Evolutionary conservation across 92 coral and sea anemone species (phyloP).

Genomic region (Virgularia gustaviana): DNA sequence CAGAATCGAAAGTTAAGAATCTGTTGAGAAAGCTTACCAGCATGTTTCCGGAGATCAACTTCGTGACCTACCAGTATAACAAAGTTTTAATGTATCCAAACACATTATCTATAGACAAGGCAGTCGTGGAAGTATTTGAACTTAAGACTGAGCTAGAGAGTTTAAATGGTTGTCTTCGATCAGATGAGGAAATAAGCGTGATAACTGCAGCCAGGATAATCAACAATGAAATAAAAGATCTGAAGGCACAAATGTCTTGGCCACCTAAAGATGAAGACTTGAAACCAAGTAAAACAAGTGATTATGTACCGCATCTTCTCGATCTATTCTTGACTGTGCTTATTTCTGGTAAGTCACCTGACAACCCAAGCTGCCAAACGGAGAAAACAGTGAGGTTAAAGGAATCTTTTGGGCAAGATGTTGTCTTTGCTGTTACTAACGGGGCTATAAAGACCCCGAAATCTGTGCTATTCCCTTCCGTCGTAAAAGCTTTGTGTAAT

Average conservation of each 20-base stretch:
- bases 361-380: slow-evolving; percentile 42
- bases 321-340: slow-evolving; percentile 45
- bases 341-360: slow-evolving; percentile 50
- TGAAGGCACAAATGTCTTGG: slow-evolving; percentile 55
- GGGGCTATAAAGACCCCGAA: slow-evolving; percentile 58
- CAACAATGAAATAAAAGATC: slow-evolving; percentile 45
- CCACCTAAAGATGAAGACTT: slow-evolving; percentile 54
- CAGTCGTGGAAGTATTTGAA: slow-evolving; percentile 19
- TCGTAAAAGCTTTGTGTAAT: slow-evolving; percentile 60
- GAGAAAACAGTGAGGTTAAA: slow-evolving; percentile 47
- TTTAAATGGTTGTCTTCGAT: slow-evolving; percentile 5
- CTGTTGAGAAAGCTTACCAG: slow-evolving; percentile 44
- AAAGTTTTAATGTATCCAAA: slow-evolving; percentile 46
- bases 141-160: slow-evolving; percentile 24
- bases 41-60: slow-evolving; percentile 50
- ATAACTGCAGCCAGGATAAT: slow-evolving; percentile 31
- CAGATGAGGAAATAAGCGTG: slow-evolving; percentile 33
- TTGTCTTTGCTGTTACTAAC: slow-evolving; percentile 39
- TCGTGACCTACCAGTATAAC: slow-evolving; percentile 52
- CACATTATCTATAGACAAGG: slow-evolving; percentile 43
- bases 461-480: slow-evolving; percentile 52
- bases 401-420: slow-evolving; percentile 53
- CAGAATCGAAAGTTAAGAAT: slow-evolving; percentile 59
- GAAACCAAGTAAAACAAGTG: slow-evolving; percentile 4
- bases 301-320: slow-evolving; percentile 45